These are phyloP conservation scores for Sinosuthora webbiana DNA, from an alignment of 2,113 vertebrate genomes.

Conservation along the genomic window DNA sequence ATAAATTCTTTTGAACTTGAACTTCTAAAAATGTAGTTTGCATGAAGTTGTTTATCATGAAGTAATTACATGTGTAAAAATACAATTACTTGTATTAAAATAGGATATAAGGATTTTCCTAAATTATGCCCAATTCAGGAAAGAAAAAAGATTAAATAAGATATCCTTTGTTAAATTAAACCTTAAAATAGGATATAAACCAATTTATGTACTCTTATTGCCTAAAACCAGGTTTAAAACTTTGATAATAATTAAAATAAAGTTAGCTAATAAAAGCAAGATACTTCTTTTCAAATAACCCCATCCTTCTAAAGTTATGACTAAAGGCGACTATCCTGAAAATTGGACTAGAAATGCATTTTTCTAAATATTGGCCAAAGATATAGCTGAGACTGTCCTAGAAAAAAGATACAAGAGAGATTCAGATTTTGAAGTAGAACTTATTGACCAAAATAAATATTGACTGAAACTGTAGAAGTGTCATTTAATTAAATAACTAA, in stretches of 20 bases:
- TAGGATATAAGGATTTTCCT: background rate
- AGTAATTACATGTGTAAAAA: background rate
- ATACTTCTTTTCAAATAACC: background rate
- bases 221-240: background rate
- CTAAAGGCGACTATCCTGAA: background rate
- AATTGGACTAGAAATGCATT: background rate
- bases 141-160: background rate
- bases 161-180: background rate
- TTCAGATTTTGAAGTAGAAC: background rate
- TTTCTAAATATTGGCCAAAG: background rate
- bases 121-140: background rate
- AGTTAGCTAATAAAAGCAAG: background rate
- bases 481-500: background rate
- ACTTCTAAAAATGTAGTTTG: background rate
- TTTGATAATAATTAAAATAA: background rate
- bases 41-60: background rate
- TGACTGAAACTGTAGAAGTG: background rate
- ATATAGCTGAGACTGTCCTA: background rate
- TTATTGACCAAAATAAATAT: background rate
- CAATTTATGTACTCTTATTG: background rate
- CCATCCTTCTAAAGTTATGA: background rate
- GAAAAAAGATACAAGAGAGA: background rate
- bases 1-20: background rate
- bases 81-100: background rate
- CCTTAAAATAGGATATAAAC: background rate